phyloP scores from a whole-genome alignment of 2,888 invertebrate genomes.

The Lymantria dispar region DNA sequence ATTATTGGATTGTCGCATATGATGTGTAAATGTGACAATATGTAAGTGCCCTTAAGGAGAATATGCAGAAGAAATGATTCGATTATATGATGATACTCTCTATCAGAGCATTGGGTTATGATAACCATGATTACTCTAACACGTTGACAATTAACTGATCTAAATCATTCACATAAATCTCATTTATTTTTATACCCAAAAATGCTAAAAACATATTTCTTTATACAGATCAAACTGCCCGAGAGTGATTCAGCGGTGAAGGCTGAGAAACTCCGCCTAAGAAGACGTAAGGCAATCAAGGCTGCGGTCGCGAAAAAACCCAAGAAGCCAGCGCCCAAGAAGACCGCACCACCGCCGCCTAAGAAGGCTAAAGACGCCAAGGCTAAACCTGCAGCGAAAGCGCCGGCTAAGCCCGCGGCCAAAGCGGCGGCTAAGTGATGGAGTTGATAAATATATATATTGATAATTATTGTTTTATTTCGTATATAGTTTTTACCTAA shows the following conservation, averaged over 20 bases:
- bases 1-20: no score
- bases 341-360: constrained; percentile 68
- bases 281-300: constrained; percentile 75
- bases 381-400: constrained; percentile 4
- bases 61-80: no score
- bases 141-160: constrained; percentile 73
- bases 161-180: not conserved
- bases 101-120: constrained; percentile 82
- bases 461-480: constrained; percentile 10
- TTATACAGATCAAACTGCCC: constrained; percentile 72
- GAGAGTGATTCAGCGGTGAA: constrained; percentile 70
- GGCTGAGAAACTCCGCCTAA: constrained; percentile 74
- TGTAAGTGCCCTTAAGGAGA: no score
- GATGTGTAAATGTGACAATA: no score
- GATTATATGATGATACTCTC: constrained; percentile 73
- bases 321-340: constrained; percentile 75
- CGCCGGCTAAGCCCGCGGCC: constrained; percentile 28
- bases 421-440: constrained; percentile 45
- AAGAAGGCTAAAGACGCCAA: constrained; percentile 55
- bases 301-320: constrained; percentile 78
- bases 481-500: not conserved
- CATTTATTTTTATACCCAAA: not conserved
- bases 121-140: constrained; percentile 67
- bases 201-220: constrained; percentile 2
- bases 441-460: constrained; percentile 42